Conservation (phyloP, 2,888 invertebrate genomes). For the Megastigmus dorsalis region DNA sequence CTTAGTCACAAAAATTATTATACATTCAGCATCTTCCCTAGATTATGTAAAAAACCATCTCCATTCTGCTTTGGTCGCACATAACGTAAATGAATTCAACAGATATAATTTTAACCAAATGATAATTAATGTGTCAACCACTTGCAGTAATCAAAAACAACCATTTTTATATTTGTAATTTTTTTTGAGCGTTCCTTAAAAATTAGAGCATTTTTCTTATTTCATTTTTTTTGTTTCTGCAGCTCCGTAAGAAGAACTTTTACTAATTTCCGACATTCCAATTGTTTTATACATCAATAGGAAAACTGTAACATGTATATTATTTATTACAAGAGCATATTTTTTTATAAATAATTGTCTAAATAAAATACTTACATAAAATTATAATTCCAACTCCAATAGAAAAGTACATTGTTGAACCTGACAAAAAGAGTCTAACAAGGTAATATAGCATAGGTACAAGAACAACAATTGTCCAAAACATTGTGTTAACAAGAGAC, state of each 20-base stretch:
- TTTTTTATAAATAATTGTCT: conserved; percentile 45
- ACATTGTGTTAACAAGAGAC: conserved; percentile 82
- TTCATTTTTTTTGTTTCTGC: conserved; percentile 76
- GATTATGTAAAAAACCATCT: conserved; percentile 47
- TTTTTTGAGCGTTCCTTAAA: conserved; percentile 37
- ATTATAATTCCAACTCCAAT: conserved; percentile 82
- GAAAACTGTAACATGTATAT: conserved; percentile 79
- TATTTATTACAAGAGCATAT: conserved; percentile 45
- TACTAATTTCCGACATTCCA: conserved; percentile 89
- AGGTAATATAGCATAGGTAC: conserved; percentile 85
- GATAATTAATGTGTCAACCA: conserved; percentile 37
- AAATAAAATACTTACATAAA: conserved; percentile 81
- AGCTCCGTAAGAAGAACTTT: conserved; percentile 87
- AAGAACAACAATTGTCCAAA: conserved; percentile 82
- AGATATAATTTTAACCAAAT: conserved; percentile 26
- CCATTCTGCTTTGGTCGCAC: conserved; percentile 22
- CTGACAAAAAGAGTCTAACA: conserved; percentile 81
- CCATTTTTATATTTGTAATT: conserved; percentile 21
- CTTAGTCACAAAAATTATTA: conserved; percentile 43
- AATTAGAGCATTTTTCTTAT: conserved; percentile 56
- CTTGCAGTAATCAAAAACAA: conserved; percentile 48
- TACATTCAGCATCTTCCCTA: conserved; percentile 32
- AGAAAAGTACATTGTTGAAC: conserved; percentile 82
- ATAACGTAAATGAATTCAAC: conserved; percentile 33
- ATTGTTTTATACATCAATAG: conserved; percentile 86